phyloP scores from a whole-genome alignment of 2,888 invertebrate species.

The Strigamia crassipes region DNA sequence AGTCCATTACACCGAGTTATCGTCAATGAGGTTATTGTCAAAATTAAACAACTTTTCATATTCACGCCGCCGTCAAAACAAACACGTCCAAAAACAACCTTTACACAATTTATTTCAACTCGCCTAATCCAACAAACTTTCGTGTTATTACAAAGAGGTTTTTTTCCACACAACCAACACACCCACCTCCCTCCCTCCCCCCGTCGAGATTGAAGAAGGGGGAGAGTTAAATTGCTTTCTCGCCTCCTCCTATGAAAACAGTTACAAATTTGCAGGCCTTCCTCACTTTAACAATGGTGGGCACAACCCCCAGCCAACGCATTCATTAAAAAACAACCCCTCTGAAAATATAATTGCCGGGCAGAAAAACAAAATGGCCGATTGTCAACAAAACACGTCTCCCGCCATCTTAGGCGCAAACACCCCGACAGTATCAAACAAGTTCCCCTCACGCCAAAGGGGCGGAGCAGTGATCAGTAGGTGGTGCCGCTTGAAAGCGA shows the following conservation, averaged over 20 bases:
- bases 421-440: not conserved
- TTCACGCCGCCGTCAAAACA: not conserved
- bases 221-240: constrained; percentile 43
- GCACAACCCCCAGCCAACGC: constrained; percentile 5
- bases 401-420: not conserved
- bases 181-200: not conserved
- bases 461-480: constrained; percentile 31
- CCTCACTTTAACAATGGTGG: constrained; percentile 31
- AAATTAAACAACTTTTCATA: constrained; percentile 33
- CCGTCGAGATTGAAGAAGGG: constrained; percentile 25
- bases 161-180: not conserved
- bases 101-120: not conserved
- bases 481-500: constrained; percentile 35
- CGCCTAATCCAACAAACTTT: not conserved
- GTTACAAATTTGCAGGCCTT: constrained; percentile 39
- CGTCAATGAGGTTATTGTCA: constrained; percentile 34
- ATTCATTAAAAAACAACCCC: constrained; percentile 14
- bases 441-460: constrained; percentile 40
- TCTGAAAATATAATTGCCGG: not conserved
- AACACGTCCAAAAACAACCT: constrained; percentile 5
- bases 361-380: constrained; percentile 17
- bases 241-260: constrained; percentile 43
- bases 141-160: constrained; percentile 20
- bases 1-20: constrained; percentile 18
- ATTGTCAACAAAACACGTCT: not conserved